Percentiles rank a stretch among this genome's conserved stretches.
Evolutionary conservation across 1,140 invertebrate genomes (phyloP).

Genomic region (Arctopsyche grandis): DNA sequence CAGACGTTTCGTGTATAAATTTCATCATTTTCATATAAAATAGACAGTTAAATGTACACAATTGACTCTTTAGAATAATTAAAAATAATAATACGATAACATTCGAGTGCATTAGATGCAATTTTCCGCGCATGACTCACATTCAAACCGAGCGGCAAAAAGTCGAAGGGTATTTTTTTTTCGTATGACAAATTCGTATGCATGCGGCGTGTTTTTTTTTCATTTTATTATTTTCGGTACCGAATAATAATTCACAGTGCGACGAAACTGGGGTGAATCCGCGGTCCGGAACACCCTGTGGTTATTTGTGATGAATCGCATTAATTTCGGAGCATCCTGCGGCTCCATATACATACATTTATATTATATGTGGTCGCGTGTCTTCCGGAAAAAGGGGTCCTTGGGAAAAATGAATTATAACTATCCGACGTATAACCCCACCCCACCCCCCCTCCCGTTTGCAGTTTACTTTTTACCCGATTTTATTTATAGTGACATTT

Average conservation of each 20-base stretch:
- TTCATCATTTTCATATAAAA: too few species aligned
- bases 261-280: conserved; percentile 20
- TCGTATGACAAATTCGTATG: conserved; percentile 40
- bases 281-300: conserved; percentile 39
- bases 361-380: conserved; percentile 21
- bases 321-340: conserved; percentile 41
- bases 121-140: conserved; percentile 16
- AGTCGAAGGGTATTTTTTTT: neutral
- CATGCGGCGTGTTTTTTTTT: conserved; percentile 17
- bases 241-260: conserved; percentile 5
- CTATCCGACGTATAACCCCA: too few species aligned
- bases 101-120: neutral
- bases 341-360: neutral
- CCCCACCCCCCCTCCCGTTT: neutral
- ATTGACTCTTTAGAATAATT: too few species aligned
- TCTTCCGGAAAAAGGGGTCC: conserved; percentile 44
- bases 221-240: conserved; percentile 12
- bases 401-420: conserved; percentile 43
- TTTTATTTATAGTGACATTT: conserved; percentile 17
- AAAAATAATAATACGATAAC: too few species aligned
- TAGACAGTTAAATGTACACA: too few species aligned
- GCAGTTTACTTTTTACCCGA: conserved; percentile 4
- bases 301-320: conserved; percentile 46
- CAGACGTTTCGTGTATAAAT: too few species aligned
- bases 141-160: neutral